Base-by-base conservation (phyloP, 2,888 invertebrate species). In the Himalopsyche tibetana region DNA sequence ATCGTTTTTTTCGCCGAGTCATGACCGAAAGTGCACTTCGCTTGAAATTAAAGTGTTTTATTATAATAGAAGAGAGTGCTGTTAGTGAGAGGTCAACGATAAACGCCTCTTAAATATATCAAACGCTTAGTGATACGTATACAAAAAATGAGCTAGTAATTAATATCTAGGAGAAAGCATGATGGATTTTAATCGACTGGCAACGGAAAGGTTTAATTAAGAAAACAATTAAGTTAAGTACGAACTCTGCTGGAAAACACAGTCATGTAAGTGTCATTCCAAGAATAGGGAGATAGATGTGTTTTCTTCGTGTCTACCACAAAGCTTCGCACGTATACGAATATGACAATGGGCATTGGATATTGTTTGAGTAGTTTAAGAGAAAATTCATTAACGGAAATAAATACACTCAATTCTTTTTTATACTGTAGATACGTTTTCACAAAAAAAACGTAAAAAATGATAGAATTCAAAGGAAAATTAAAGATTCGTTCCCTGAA, bases 131-230 rank as follows among this genome's bases (percentile, higher is more conserved):
- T 74, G 74, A 74, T 74, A 74, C 15, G 36, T 12, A 12, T 12
- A 74, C 74, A 74, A 74, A 38, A 74, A 74, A 74, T 74, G 74
- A 74, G 38, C 12, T 6, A 28, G 74, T 36, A 74, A 28, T 28
- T 28, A 28, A 28, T 36, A 74, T 36, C 12, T 15, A 38, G 38
- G 74, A 74, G 36, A 74, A 36, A 74, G 74, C 28, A 36, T 19
- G 15, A 15, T 19, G 36, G 19, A 38, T 38, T 36, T 36, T 36
- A 74, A 38, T 19, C 12, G 19, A 36, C 74, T 3, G 36, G 38
- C 36, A 74, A 74, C 38, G 74, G 74, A 38, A 74, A 74, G 74
- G 74, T 74, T 74, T 36, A 74, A 74, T 74, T 74, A 74, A 5
- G 36, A 28, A 74, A 28, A 38, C 36, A 74, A 74, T 74, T 74